A percentile compares a stretch with the other conserved stretches of the same genome.
phyloP scores from a whole-genome alignment of 2,888 invertebrate genomes.

The Rhorus exstirpatorius region DNA sequence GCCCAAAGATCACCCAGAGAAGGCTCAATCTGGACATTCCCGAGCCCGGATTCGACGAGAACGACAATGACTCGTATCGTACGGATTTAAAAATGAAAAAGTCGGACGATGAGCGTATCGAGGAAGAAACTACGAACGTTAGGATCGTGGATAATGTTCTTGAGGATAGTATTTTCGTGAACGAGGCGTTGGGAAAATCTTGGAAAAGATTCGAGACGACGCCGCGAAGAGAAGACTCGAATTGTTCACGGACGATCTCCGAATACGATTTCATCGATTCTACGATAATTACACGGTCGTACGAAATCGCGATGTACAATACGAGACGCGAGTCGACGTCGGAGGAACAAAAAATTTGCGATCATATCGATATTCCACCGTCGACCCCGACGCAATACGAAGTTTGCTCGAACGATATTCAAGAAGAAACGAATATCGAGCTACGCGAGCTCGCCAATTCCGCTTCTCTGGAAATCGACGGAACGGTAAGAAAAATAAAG shows the following conservation, averaged over 20 bases:
- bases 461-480: background rate
- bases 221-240: background rate
- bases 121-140: background rate
- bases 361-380: slow-evolving; percentile 21
- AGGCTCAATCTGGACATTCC: slow-evolving; percentile 76
- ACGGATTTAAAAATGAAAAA: slow-evolving; percentile 35
- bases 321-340: background rate
- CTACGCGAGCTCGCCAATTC: background rate
- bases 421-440: background rate
- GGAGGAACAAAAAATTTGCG: background rate
- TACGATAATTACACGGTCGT: background rate
- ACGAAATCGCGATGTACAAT: background rate
- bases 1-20: slow-evolving; percentile 74
- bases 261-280: background rate
- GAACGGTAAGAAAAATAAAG: too few species aligned
- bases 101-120: background rate
- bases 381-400: background rate
- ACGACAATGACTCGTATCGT: slow-evolving; percentile 64
- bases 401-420: background rate
- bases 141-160: slow-evolving; percentile 10
- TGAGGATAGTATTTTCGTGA: slow-evolving; percentile 49
- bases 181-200: slow-evolving; percentile 27
- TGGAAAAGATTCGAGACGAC: background rate
- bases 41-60: slow-evolving; percentile 67
- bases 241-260: background rate